phyloP scores from a whole-genome alignment of 64 coral and sea anemone genomes.

The Porites lutea region DNA sequence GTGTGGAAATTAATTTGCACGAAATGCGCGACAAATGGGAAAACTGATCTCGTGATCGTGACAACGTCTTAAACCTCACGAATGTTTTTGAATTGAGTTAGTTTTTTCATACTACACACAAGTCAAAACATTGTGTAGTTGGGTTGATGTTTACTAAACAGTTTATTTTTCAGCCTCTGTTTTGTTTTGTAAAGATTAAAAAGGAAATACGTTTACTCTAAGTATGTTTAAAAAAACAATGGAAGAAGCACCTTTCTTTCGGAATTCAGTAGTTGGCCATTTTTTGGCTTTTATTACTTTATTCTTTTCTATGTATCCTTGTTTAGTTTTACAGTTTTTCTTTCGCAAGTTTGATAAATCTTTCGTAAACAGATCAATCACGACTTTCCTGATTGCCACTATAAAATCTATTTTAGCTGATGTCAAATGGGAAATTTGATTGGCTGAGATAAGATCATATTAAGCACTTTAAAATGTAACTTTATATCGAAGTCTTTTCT shows the following conservation, averaged over 20 bases:
- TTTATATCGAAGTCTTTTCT: background rate
- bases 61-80: background rate
- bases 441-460: background rate
- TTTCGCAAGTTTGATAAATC: background rate
- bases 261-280: too few species aligned
- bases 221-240: too few species aligned
- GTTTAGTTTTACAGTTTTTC: background rate
- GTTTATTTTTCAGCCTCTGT: too few species aligned
- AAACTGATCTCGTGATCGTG: background rate
- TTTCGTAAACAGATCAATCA: background rate
- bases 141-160: too few species aligned
- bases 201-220: too few species aligned
- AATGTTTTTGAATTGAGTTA: too few species aligned
- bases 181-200: too few species aligned
- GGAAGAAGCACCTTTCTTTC: too few species aligned
- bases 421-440: background rate
- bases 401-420: background rate
- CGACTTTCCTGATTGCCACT: background rate
- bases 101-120: too few species aligned
- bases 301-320: background rate
- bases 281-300: too few species aligned
- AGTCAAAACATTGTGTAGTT: too few species aligned
- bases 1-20: background rate
- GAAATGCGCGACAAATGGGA: background rate
- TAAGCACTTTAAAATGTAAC: background rate